A percentile compares a stretch with the other conserved stretches of the same genome.
Conservation (phyloP, 2,888 invertebrate genomes). For the Pachydiplax longipennis region DNA sequence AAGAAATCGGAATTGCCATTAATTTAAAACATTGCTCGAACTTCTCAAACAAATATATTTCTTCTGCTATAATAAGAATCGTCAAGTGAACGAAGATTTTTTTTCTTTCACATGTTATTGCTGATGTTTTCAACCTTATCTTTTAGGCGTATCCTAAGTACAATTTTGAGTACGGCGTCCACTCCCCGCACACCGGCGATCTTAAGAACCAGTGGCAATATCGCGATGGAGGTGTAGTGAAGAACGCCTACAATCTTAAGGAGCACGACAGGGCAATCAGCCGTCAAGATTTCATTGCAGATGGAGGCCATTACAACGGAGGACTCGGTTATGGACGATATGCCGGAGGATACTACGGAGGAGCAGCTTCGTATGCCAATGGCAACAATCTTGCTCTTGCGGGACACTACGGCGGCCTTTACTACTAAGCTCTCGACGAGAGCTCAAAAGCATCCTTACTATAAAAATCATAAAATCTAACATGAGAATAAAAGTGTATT, state of each 20-base stretch:
- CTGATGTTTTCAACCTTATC: background rate
- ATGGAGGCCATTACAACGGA: too few species aligned
- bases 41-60: background rate
- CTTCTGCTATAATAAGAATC: background rate
- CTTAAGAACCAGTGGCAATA: background rate
- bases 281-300: background rate
- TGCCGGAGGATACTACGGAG: background rate
- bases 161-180: slow-evolving; percentile 17
- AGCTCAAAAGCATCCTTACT: too few species aligned
- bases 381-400: background rate
- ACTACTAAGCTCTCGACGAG: background rate
- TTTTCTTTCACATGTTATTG: background rate
- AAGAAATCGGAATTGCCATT: too few species aligned
- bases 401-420: background rate
- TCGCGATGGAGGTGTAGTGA: background rate
- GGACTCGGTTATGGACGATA: background rate
- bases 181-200: background rate
- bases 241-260: background rate
- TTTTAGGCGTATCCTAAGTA: slow-evolving; percentile 13
- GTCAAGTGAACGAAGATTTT: too few species aligned
- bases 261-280: slow-evolving; percentile 2
- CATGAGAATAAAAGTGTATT: too few species aligned
- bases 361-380: background rate
- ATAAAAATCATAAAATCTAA: too few species aligned
- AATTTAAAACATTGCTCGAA: too few species aligned